Evolutionary conservation across 2,113 vertebrate species (phyloP).

Genomic region (Pollimyrus isidori): DNA sequence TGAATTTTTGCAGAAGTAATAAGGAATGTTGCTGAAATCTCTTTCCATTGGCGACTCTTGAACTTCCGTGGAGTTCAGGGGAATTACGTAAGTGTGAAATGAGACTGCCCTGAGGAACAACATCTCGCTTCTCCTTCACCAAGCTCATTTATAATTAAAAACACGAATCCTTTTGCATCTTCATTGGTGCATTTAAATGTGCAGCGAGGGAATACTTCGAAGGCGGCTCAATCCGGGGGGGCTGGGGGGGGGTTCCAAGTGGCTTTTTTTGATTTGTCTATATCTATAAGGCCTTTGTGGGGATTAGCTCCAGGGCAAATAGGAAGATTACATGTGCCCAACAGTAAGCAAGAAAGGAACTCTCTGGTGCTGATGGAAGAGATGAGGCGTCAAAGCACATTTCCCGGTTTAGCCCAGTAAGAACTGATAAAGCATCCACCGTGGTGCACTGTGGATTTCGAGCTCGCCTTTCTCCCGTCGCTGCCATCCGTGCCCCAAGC

Average conservation of each 20-base stretch:
- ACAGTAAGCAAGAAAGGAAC: neutral
- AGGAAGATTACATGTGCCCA: neutral
- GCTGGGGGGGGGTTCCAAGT: neutral
- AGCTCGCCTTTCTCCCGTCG: neutral
- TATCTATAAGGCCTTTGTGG: neutral
- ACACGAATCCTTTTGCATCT: conserved; percentile 22
- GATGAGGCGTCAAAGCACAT: neutral
- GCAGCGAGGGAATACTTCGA: neutral
- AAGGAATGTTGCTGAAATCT: neutral
- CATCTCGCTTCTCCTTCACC: conserved; percentile 23
- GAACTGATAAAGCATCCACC: neutral
- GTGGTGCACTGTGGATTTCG: neutral
- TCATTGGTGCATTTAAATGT: conserved; percentile 29
- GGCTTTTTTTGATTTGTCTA: neutral
- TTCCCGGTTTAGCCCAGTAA: neutral
- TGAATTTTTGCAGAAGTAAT: neutral
- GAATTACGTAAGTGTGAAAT: conserved; percentile 16
- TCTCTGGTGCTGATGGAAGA: neutral
- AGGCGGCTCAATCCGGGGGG: neutral
- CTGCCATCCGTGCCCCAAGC: neutral
- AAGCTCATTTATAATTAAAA: conserved; percentile 31
- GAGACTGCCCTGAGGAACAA: conserved; percentile 9
- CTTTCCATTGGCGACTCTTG: conserved; percentile 7
- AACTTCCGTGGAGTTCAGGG: conserved; percentile 13
- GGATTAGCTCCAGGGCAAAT: neutral